Evolutionary conservation across 2,888 invertebrate species (phyloP).

Genomic region (Scaptomyza reducta): DNA sequence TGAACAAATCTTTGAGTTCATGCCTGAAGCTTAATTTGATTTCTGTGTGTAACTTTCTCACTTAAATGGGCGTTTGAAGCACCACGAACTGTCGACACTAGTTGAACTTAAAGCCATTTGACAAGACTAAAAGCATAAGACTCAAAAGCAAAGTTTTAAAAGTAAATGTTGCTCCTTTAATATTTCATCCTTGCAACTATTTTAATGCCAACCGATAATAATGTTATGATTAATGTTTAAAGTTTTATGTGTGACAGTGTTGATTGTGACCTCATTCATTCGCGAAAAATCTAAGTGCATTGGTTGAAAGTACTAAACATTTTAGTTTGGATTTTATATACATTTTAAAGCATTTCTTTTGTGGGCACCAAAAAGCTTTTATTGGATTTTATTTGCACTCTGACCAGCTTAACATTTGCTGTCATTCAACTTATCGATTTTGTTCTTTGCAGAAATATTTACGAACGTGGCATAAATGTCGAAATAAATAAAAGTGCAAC

Average conservation of each 20-base stretch:
- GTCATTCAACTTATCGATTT: slow-evolving; percentile 42
- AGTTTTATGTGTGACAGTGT: not conserved
- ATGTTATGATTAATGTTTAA: not conserved
- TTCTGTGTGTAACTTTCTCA: slow-evolving; percentile 66
- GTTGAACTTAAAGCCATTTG: slow-evolving; percentile 29
- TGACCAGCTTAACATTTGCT: slow-evolving; percentile 49
- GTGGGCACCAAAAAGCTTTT: slow-evolving; percentile 48
- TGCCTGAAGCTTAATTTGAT: slow-evolving; percentile 57
- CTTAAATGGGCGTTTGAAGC: slow-evolving; percentile 68
- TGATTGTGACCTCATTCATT: not conserved
- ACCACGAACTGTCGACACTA: slow-evolving; percentile 42
- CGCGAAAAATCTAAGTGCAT: slow-evolving; percentile 6
- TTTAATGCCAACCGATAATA: not conserved
- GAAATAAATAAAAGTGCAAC: slow-evolving; percentile 69
- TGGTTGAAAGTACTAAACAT: slow-evolving; percentile 4
- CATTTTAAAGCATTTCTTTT: slow-evolving; percentile 39
- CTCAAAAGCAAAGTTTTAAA: not conserved
- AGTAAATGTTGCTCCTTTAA: not conserved
- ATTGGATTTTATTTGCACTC: slow-evolving; percentile 51
- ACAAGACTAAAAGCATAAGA: slow-evolving; percentile 16
- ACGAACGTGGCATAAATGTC: slow-evolving; percentile 54
- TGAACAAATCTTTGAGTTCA: slow-evolving; percentile 46
- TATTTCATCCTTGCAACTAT: not conserved
- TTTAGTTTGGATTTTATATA: slow-evolving; percentile 32
- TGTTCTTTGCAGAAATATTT: slow-evolving; percentile 7